Percentiles rank a stretch among this genome's conserved stretches.
Evolutionary conservation across 2,797 vertebrate genomes (phyloP).

Genomic region (Channa striata): DNA sequence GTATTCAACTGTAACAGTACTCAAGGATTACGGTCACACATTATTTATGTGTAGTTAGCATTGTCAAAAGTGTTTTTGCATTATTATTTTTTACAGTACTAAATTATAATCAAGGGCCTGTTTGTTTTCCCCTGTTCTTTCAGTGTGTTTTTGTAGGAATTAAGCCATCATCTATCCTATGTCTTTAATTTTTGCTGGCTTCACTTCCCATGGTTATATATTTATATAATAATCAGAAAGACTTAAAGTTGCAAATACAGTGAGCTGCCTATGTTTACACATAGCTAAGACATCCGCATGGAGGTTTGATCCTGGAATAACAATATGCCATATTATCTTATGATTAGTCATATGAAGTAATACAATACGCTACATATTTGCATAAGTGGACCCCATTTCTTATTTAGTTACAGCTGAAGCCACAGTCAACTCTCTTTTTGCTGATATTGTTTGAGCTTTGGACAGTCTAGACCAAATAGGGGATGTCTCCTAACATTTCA

Average conservation of each 20-base stretch:
- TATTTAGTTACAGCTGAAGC: not conserved
- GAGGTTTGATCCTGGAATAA: conserved; percentile 37
- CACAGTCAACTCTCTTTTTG: not conserved
- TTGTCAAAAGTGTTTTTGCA: conserved; percentile 2
- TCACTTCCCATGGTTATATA: conserved; percentile 67
- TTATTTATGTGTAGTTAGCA: not conserved
- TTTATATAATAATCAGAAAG: conserved; percentile 41
- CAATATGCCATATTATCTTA: not conserved
- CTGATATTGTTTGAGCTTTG: no score
- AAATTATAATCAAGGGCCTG: not conserved
- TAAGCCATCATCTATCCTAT: conserved; percentile 15
- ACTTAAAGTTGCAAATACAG: conserved; percentile 51
- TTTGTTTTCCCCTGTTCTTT: conserved; percentile 33
- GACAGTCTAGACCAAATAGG: no score
- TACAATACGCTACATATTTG: conserved; percentile 1
- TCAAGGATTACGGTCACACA: conserved; percentile 7
- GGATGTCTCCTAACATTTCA: not conserved
- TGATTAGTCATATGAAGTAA: conserved; percentile 5
- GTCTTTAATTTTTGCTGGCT: conserved; percentile 36
- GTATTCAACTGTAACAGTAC: conserved; percentile 9
- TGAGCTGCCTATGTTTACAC: conserved; percentile 41
- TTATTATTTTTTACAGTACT: conserved; percentile 5
- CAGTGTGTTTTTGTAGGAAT: conserved; percentile 54
- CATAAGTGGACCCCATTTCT: not conserved
- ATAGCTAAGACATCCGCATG: conserved; percentile 11